Evolutionary conservation across 2,797 vertebrate genomes (phyloP).

Genomic region (Graptemys geographica): DNA sequence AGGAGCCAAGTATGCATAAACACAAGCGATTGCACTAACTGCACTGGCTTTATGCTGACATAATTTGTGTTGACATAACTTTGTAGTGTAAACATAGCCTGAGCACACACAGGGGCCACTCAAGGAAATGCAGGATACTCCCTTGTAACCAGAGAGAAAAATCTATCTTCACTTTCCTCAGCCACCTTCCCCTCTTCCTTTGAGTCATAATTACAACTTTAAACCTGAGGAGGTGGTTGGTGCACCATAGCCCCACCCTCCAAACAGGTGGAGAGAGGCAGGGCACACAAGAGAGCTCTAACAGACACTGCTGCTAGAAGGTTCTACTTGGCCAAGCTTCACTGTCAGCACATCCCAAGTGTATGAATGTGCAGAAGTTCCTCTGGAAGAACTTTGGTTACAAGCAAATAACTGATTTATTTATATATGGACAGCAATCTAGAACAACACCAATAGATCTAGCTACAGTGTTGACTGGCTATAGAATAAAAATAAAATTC

Average conservation of each 20-base stretch:
- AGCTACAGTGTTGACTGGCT: not conserved
- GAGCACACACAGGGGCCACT: not conserved
- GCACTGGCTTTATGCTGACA: too few species aligned
- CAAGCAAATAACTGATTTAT: not conserved
- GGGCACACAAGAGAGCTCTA: not conserved
- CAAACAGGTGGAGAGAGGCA: not conserved
- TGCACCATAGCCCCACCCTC: not conserved
- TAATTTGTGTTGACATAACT: not conserved
- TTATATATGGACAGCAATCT: not conserved
- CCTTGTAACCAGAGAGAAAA: not conserved
- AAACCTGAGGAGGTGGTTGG: not conserved
- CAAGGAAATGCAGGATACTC: conserved; percentile 52
- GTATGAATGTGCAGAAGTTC: not conserved
- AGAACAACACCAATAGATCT: not conserved
- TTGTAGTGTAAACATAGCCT: conserved; percentile 21
- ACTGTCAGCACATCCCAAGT: not conserved
- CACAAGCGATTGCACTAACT: too few species aligned
- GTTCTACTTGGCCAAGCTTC: not conserved
- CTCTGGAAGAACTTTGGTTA: not conserved
- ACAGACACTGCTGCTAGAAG: not conserved
- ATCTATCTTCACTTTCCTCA: not conserved
- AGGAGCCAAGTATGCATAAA: too few species aligned
- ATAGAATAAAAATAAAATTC: not conserved
- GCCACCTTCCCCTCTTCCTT: not conserved
- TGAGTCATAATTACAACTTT: not conserved